Base-by-base conservation (phyloP, 2,888 invertebrate species). In the Drosophila meridiana region DNA sequence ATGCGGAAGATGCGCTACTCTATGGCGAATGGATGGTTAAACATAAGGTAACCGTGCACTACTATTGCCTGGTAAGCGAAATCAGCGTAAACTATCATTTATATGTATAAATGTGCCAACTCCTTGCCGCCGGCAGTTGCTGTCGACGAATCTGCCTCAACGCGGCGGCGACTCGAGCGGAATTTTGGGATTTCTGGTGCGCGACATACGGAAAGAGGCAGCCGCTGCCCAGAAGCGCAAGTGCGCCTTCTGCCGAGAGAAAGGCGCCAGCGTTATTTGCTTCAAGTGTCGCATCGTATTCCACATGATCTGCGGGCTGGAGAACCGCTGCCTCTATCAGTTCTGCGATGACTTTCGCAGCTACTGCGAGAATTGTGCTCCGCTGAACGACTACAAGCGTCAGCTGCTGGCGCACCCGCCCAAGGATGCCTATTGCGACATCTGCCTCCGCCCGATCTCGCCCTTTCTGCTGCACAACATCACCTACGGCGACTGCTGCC, bases 141-240 rank as follows among this genome's bases (percentile, higher is more conserved):
- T 97, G 28, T 96, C 97, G 0, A 95, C 95, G 28, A 95, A 95
- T 65, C 93, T 97, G 87, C 93, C 94, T 34, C 97, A 97, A 87
- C 95, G 94, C 69, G 97, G 96, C 0, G 92, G 91, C 34, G 97
- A 97, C 80, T 93, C 94, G 3, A 94, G 96, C 61, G 97, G 97
- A 0, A 95, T 97, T 36, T 94, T 96, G 73, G 97, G 97, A 0
- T 98, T 98, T 90, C 89, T 96, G 28, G 91, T 95, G 9, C 91
- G 93, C 0, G 97, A 97, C 87, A 97, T 98, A 47, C 89, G 94
- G 5, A 94, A 94, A 42, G 97, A 97, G 93, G 89, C 96, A 2
- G 94, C 93, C 38, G 93, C 96, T 2, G 90, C 91, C 0, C 62
- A 68, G 5, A n/a, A 53, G 0, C 83, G 90, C 0, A 61, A 32